These are phyloP conservation scores for Campylomormyrus tamandua DNA, from an alignment of 2,113 vertebrate species.

Conservation along the genomic window DNA sequence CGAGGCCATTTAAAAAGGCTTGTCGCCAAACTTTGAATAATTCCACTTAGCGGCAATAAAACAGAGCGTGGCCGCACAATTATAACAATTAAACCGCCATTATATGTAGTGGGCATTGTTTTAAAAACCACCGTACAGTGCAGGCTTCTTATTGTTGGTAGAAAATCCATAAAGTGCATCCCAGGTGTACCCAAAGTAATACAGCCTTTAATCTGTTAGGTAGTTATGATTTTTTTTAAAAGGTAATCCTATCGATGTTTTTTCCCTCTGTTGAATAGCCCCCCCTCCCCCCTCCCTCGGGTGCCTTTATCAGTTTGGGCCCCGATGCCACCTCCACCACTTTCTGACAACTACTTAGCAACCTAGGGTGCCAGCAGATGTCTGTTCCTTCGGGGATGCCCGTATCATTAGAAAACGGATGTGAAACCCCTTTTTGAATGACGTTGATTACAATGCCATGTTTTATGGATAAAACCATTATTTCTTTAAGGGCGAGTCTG, in stretches of 20 bases:
- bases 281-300: slow-evolving; percentile 34
- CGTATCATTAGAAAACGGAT: slow-evolving; percentile 25
- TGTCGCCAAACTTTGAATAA: not conserved
- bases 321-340: slow-evolving; percentile 38
- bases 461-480: slow-evolving; percentile 28
- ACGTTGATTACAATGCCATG: slow-evolving; percentile 22
- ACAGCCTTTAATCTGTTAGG: not conserved
- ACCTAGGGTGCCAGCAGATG: slow-evolving; percentile 38
- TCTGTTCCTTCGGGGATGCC: slow-evolving; percentile 26
- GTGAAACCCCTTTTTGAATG: slow-evolving; percentile 17
- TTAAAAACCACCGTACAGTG: not conserved
- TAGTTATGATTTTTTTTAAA: slow-evolving; percentile 1
- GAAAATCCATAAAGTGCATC: not conserved
- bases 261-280: slow-evolving; percentile 30
- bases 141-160: not conserved
- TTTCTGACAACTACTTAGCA: slow-evolving; percentile 33
- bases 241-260: slow-evolving; percentile 15
- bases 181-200: not conserved
- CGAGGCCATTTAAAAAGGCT: not conserved
- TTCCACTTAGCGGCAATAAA: not conserved
- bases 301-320: slow-evolving; percentile 32
- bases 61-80: not conserved
- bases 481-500: slow-evolving; percentile 15
- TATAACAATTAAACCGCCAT: not conserved
- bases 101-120: not conserved